Percentiles rank a stretch among this genome's conserved stretches.
Evolutionary conservation across 2,888 invertebrate species (phyloP).

Genomic region (Syrphus vitripennis): DNA sequence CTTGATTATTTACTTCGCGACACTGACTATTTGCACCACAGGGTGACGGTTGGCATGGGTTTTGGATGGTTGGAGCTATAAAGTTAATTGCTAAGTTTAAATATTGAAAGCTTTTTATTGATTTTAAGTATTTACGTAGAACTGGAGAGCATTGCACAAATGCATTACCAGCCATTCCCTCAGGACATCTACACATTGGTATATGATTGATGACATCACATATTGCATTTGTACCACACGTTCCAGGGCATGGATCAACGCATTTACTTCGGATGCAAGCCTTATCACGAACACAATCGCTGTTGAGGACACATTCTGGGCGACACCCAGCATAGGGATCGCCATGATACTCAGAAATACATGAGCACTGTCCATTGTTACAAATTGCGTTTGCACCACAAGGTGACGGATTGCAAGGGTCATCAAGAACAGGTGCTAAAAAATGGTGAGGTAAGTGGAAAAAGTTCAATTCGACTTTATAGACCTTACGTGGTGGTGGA

Average conservation of each 20-base stretch:
- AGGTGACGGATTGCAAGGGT: slow-evolving; percentile 88
- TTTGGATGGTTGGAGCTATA: slow-evolving; percentile 79
- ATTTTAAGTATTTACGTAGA: slow-evolving; percentile 77
- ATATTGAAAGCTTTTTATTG: background rate
- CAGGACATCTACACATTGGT: slow-evolving; percentile 88
- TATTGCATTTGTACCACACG: slow-evolving; percentile 88
- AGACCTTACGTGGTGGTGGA: slow-evolving; percentile 76
- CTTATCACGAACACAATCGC: slow-evolving; percentile 87
- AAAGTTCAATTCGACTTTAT: background rate
- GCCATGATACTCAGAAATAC: slow-evolving; percentile 86
- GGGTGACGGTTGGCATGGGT: slow-evolving; percentile 85
- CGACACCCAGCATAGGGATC: slow-evolving; percentile 90
- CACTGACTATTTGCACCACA: slow-evolving; percentile 91
- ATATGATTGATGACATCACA: slow-evolving; percentile 90
- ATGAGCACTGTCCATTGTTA: slow-evolving; percentile 77
- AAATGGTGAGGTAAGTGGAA: background rate
- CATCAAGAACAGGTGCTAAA: slow-evolving; percentile 78
- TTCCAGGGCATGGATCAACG: slow-evolving; percentile 89
- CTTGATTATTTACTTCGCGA: slow-evolving; percentile 86
- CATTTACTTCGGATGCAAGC: slow-evolving; percentile 90
- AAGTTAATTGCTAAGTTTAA: background rate
- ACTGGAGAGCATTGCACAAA: slow-evolving; percentile 83
- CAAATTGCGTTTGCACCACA: slow-evolving; percentile 90
- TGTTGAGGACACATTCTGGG: slow-evolving; percentile 90
- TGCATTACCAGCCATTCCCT: slow-evolving; percentile 89